Base-by-base conservation (phyloP, 2,113 vertebrate species). In the Paradisaea rubra region DNA sequence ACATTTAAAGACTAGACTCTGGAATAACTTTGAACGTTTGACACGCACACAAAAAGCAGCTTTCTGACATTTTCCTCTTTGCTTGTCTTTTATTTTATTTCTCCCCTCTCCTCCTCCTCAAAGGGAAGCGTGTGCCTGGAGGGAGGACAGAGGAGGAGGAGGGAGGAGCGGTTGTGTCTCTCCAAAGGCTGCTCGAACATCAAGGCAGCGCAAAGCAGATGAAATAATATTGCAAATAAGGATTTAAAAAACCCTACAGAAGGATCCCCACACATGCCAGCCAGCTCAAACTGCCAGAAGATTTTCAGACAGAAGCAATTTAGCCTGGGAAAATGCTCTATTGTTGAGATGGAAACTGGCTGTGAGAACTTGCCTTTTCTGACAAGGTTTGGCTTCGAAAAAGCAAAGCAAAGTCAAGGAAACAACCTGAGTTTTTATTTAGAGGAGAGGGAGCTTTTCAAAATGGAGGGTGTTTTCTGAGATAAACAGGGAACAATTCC, bases 61-160 rank as follows among this genome's bases (percentile, higher is more conserved):
- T 97, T 96, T 95, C 95, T 95, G 96, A 96, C 95, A 90, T 94
- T 94, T 95, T 94, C 94, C 93, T 95, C 95, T 96, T 91, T 94
- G 95, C 93, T 90, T 73, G 91, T 94, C 95, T 96, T 93, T 95
- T 95, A 88, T 95, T 93, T 85, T 87, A 13, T 61, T 91, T 70
- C 87, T 91, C 91, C 86, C 94, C 61, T 91, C 84, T 86, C 93
- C 93, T 91, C 89, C 89, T 92, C 82, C 94, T 97, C 93, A 95
- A 93, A 95, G 94, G 71, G 14, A 90, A 95, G 96, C 52, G 87
- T 89, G 94, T 94, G 95, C 94, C 94, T 95, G 94, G 91, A 92
- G 91, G 95, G 95, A 97, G 96, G 95, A 88, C 80, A 47, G 95
- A 77, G 84, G 81, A 91, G 86, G 81, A 91, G 94, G 93, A 96